phyloP scores from a whole-genome alignment of 2,797 vertebrate genomes.

The Periparus ater region DNA sequence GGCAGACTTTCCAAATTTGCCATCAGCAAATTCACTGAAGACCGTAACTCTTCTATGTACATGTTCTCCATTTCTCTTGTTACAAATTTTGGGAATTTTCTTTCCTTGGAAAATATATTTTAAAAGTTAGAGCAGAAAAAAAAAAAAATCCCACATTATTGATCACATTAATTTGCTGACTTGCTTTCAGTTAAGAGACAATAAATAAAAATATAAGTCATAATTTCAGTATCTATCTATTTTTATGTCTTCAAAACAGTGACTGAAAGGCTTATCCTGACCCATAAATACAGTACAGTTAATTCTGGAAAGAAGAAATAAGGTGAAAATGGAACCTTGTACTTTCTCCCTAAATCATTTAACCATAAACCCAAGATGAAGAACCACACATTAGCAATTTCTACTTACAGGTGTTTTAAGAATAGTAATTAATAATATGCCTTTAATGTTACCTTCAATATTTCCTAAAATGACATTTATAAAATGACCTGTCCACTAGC shows the following conservation, averaged over 20 bases:
- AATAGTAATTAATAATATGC: background rate
- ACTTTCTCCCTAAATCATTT: background rate
- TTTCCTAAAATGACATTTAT: background rate
- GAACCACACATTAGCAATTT: background rate
- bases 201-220: background rate
- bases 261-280: background rate
- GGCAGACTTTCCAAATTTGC: slow-evolving; percentile 97
- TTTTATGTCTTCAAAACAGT: background rate
- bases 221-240: background rate
- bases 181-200: background rate
- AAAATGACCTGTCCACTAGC: background rate
- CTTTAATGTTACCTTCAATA: background rate
- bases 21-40: slow-evolving; percentile 94
- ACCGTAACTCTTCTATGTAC: slow-evolving; percentile 91
- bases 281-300: background rate
- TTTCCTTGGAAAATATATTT: slow-evolving; percentile 81
- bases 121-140: background rate
- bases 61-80: slow-evolving; percentile 90
- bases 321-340: background rate
- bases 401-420: background rate
- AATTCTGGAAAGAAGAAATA: background rate
- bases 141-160: background rate
- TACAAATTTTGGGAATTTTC: slow-evolving; percentile 84
- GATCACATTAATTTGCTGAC: background rate
- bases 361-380: background rate